phyloP scores from a whole-genome alignment of 2,888 invertebrate genomes.

The Ophion ellenae region DNA sequence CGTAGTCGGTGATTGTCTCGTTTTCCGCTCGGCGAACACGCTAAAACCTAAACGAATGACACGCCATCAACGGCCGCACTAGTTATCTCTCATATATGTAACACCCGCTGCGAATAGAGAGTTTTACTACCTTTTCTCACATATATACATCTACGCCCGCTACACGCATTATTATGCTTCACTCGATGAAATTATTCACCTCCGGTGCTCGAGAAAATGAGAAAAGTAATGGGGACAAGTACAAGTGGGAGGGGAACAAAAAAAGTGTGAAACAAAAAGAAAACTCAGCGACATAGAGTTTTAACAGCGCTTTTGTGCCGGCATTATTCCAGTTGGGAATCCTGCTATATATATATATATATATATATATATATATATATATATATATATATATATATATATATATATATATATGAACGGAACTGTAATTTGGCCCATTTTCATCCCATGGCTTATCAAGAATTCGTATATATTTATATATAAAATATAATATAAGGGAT shows the following conservation, averaged over 20 bases:
- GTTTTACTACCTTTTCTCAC: conserved; percentile 16
- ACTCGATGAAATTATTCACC: conserved; percentile 54
- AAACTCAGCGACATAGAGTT: conserved; percentile 14
- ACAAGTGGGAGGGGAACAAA: not conserved
- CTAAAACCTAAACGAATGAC: conserved; percentile 11
- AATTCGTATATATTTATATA: conserved; percentile 45
- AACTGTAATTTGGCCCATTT: conserved; percentile 48
- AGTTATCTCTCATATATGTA: not conserved
- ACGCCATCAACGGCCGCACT: conserved; percentile 32
- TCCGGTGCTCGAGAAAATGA: conserved; percentile 46
- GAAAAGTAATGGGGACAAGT: conserved; percentile 41
- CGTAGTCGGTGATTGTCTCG: conserved; percentile 18
- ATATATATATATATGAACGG: not conserved
- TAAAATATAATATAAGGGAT: conserved; percentile 56
- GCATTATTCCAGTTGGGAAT: conserved; percentile 40
- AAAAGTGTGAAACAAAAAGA: conserved; percentile 16
- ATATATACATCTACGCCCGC: not conserved
- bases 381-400: not conserved
- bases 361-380: not conserved
- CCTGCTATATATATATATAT: not conserved
- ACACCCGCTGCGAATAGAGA: not conserved
- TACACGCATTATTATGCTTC: conserved; percentile 23
- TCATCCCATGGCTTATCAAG: conserved; percentile 47
- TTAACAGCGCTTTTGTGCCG: conserved; percentile 16
- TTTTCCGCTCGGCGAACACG: conserved; percentile 45